These are phyloP conservation scores for Thinocorus orbignyianus DNA, from an alignment of 2,113 vertebrate genomes.

Conservation along the genomic window DNA sequence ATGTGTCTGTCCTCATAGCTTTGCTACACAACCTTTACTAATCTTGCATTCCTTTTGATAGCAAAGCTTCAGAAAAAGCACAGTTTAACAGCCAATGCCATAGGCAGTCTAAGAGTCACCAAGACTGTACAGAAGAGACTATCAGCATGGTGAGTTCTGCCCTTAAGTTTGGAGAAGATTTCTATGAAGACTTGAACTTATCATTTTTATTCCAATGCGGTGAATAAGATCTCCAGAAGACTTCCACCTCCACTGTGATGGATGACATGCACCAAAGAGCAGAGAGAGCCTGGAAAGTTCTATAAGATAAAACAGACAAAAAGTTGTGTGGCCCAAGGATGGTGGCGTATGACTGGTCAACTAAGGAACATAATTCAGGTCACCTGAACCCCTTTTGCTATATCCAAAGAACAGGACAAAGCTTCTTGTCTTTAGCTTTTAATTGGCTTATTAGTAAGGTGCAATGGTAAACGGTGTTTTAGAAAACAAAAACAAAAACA, in stretches of 20 bases:
- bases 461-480: neutral
- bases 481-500: neutral
- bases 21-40: neutral
- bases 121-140: neutral
- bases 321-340: neutral
- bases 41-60: neutral
- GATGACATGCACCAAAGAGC: neutral
- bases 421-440: neutral
- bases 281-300: neutral
- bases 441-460: neutral
- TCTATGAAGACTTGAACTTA: neutral
- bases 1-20: neutral
- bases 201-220: neutral
- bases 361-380: neutral
- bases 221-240: neutral
- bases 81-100: neutral
- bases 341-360: neutral
- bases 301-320: neutral
- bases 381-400: neutral
- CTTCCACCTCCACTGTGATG: fast-evolving
- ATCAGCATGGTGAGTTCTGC: neutral
- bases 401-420: neutral
- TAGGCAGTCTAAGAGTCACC: neutral
- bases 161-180: neutral
- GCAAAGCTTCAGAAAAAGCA: neutral